Base-by-base conservation (phyloP, 2,113 vertebrate species). In the Xerus inauris region DNA sequence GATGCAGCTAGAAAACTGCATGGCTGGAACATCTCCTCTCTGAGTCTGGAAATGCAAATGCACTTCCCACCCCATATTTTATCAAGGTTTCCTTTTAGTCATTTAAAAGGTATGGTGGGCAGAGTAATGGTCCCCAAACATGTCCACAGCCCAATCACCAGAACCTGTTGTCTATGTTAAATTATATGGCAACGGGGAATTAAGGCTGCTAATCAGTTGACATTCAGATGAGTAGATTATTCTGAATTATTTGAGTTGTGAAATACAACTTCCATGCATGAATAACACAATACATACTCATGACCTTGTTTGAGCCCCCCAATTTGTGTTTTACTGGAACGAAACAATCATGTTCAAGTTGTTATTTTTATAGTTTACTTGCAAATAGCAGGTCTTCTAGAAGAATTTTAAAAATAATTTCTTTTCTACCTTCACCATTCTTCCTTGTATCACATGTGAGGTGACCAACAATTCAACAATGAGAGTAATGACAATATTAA, bases 291-390 rank as follows among this genome's bases (percentile, higher is more conserved):
- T 65, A 91, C 1, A 32, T 0, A 0, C 91, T 45, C 40, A 62
- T 91, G 76, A 8, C 57, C 95, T 98, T 79, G 47, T 6, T 17
- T 54, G 42, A 91, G 88, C 91, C 64, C 71, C 62, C 89, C 95
- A 83, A 12, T 38, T 8, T 67, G 13, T 85, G 20, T 94, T 94
- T 79, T 89, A 47, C 65, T 83, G 93, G 94, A 92, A 64, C 51
- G 90, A 89, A 97, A 20, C 42, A 49, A 19, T 85, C 91, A 62
- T 24, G 26, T 96, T 69, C 49, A 80, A 54, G 19, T n/a, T 80
- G 12, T 64, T 65, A 85, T 92, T 97, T 97, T 76, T 93, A 64
- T 45, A 79, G 32, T 72, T 94, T 14, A 51, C 30, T 89, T 95
- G 86, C 13, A 5, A 87, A 16, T 20, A 40, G 59, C 87, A 13